Evolutionary conservation across 1,140 invertebrate species (phyloP).

Genomic region (Agrilus planipennis): DNA sequence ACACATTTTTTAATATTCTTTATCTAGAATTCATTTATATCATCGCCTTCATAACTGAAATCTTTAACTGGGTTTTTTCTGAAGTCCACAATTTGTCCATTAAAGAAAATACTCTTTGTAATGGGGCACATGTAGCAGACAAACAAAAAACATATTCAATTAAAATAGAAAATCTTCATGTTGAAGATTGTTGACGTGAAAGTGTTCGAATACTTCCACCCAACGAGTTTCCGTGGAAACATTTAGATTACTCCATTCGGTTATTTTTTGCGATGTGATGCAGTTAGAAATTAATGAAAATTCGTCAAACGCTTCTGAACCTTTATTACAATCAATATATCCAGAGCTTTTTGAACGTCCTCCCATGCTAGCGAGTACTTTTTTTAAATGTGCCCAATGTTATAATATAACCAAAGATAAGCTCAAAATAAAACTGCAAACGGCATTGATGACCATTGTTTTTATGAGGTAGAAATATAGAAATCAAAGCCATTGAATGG

Average conservation of each 20-base stretch:
- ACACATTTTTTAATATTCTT: too few relatives aligned
- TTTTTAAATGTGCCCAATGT: conserved; percentile 22
- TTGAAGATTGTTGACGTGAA: conserved; percentile 8
- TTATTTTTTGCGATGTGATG: conserved; percentile 14
- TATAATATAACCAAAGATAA: too few relatives aligned
- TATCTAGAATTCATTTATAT: conserved; percentile 12
- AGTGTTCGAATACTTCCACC: conserved; percentile 12
- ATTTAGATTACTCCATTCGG: conserved; percentile 10
- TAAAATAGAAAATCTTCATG: conserved; percentile 10
- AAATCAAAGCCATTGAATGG: too few relatives aligned
- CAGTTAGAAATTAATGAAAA: conserved; percentile 10
- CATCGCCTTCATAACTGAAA: conserved; percentile 10
- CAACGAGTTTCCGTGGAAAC: conserved; percentile 13
- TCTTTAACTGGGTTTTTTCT: conserved; percentile 12
- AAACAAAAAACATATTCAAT: conserved; percentile 15
- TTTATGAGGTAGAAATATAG: too few relatives aligned
- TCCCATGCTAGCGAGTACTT: conserved; percentile 17
- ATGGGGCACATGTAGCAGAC: conserved; percentile 13
- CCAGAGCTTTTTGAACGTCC: conserved; percentile 18
- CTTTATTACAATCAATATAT: conserved; percentile 10
- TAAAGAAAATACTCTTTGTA: conserved; percentile 15
- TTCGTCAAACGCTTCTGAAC: conserved; percentile 8
- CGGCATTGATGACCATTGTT: too few relatives aligned
- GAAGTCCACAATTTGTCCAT: conserved; percentile 14
- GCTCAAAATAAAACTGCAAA: too few relatives aligned